Conservation (phyloP, 2,888 invertebrate genomes). For the Corythucha ciliata region DNA sequence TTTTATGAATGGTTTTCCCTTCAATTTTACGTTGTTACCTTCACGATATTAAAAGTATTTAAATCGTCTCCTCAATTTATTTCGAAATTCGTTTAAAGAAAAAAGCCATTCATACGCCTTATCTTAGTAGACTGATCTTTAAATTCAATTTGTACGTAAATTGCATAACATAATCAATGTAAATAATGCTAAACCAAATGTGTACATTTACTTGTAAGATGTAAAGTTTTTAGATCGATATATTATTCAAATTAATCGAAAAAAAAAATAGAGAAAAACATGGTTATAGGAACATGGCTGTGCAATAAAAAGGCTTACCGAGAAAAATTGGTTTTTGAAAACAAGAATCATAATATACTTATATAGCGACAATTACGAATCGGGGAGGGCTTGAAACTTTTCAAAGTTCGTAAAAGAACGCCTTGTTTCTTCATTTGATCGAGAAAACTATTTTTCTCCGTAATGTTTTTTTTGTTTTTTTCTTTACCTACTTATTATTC, state of each 20-base stretch:
- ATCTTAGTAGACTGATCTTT: slow-evolving; percentile 31
- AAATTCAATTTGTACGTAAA: slow-evolving; percentile 24
- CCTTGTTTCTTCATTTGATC: too few species aligned
- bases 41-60: too few species aligned
- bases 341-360: too few species aligned
- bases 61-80: neutral
- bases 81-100: neutral
- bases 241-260: slow-evolving; percentile 11
- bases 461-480: neutral
- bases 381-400: too few species aligned
- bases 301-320: slow-evolving; percentile 30
- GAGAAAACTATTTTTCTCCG: slow-evolving; percentile 1
- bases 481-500: neutral
- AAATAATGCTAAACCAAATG: slow-evolving; percentile 14
- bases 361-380: too few species aligned
- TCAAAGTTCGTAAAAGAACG: too few species aligned
- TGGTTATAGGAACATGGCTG: slow-evolving; percentile 33
- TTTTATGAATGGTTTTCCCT: too few species aligned
- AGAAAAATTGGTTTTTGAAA: too few species aligned
- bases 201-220: neutral
- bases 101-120: slow-evolving; percentile 27
- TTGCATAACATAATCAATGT: slow-evolving; percentile 10
- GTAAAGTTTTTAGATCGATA: slow-evolving; percentile 2
- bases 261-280: too few species aligned
- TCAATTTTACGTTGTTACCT: too few species aligned